Evolutionary conservation across 92 coral and sea anemone genomes (phyloP).

Genomic region (Palythoa grandis): DNA sequence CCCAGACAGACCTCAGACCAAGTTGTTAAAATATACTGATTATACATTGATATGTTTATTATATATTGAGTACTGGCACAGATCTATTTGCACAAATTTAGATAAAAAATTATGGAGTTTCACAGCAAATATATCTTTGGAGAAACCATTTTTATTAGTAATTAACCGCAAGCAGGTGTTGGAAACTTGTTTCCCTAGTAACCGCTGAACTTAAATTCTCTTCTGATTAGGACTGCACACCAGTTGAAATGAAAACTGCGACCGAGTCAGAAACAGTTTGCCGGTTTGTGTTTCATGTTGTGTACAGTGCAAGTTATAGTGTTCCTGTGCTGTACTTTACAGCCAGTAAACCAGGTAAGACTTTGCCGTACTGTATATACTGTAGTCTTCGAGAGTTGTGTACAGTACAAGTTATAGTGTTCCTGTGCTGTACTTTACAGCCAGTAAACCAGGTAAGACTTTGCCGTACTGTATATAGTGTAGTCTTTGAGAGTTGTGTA

Average conservation of each 20-base stretch:
- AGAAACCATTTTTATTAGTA: background rate
- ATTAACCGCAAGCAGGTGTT: background rate
- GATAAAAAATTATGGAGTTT: background rate
- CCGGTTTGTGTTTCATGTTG: slow-evolving; percentile 84
- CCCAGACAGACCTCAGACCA: too few species aligned
- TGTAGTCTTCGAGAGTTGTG: slow-evolving; percentile 49
- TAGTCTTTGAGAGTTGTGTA: background rate
- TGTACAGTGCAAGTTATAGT: slow-evolving; percentile 86
- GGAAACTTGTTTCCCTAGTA: background rate
- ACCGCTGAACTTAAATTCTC: background rate
- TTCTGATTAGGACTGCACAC: slow-evolving; percentile 6
- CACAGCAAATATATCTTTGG: background rate
- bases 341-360: slow-evolving; percentile 82
- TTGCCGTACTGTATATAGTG: background rate
- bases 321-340: slow-evolving; percentile 95
- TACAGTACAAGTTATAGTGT: slow-evolving; percentile 91
- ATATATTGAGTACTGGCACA: background rate
- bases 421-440: slow-evolving; percentile 93
- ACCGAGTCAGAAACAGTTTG: background rate
- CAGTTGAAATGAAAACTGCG: background rate
- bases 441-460: slow-evolving; percentile 78
- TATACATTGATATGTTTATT: background rate
- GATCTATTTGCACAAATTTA: background rate
- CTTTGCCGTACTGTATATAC: background rate
- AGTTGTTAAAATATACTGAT: background rate